Percentiles rank a stretch among this genome's conserved stretches.
Conservation (phyloP, 2,888 invertebrate species). For the Drosophila nigricruria region DNA sequence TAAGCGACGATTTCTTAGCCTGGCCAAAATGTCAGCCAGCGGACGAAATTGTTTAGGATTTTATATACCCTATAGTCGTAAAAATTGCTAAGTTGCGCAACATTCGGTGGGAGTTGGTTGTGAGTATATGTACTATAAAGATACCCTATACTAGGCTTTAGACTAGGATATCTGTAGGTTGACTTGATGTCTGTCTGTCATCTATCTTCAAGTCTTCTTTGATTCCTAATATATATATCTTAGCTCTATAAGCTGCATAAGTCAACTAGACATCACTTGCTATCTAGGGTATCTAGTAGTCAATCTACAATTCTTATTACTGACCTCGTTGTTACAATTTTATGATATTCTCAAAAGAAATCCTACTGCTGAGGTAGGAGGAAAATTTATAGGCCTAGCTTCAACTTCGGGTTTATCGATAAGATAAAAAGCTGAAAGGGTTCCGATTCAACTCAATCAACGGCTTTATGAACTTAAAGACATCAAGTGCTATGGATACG, state of each 20-base stretch:
- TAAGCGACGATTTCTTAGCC: constrained; percentile 29
- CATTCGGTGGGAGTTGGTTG: background rate
- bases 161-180: background rate
- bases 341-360: constrained; percentile 70
- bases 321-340: constrained; percentile 41
- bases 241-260: background rate
- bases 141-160: background rate
- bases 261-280: too few species aligned
- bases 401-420: constrained; percentile 49
- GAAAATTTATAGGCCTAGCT: constrained; percentile 54
- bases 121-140: background rate
- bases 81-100: background rate
- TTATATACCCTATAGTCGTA: constrained; percentile 17
- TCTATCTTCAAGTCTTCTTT: too few species aligned
- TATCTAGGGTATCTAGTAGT: constrained; percentile 7
- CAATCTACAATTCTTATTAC: constrained; percentile 12
- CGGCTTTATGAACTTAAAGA: constrained; percentile 15
- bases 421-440: constrained; percentile 56
- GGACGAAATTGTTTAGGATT: constrained; percentile 10
- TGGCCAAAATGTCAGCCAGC: constrained; percentile 34
- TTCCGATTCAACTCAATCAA: constrained; percentile 20
- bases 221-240: background rate
- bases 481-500: constrained; percentile 8
- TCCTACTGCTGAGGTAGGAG: constrained; percentile 68
- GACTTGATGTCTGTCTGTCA: too few species aligned